These are phyloP conservation scores for Steatornis caripensis DNA, from an alignment of 2,113 vertebrate genomes.

Conservation along the genomic window DNA sequence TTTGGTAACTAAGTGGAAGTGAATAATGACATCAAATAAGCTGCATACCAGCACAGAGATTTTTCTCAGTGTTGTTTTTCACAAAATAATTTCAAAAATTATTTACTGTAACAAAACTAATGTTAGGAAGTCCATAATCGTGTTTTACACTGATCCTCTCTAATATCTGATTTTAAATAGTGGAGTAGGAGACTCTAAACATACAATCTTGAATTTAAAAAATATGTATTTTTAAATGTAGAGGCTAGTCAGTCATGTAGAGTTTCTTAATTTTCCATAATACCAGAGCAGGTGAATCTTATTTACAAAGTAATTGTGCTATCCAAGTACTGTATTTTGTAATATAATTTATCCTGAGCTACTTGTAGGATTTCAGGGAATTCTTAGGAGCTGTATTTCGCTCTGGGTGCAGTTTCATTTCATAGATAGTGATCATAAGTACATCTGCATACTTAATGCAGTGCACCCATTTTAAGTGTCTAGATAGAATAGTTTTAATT, in stretches of 20 bases:
- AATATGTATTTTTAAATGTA: too few relatives aligned
- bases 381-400: neutral
- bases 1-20: neutral
- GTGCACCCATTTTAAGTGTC: neutral
- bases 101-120: neutral
- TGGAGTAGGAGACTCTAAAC: neutral
- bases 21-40: neutral
- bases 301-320: neutral
- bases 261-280: neutral
- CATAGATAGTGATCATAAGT: neutral
- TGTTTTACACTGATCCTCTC: neutral
- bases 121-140: neutral
- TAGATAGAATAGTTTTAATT: neutral
- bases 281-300: neutral
- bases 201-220: neutral
- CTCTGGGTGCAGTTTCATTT: neutral
- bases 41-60: neutral
- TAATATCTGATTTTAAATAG: neutral
- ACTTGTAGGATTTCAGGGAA: neutral
- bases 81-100: neutral
- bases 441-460: neutral
- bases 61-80: neutral
- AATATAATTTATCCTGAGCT: neutral
- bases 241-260: neutral
- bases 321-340: neutral